phyloP scores from a whole-genome alignment of 1,140 invertebrate species.

The Lanistes nyassanus region DNA sequence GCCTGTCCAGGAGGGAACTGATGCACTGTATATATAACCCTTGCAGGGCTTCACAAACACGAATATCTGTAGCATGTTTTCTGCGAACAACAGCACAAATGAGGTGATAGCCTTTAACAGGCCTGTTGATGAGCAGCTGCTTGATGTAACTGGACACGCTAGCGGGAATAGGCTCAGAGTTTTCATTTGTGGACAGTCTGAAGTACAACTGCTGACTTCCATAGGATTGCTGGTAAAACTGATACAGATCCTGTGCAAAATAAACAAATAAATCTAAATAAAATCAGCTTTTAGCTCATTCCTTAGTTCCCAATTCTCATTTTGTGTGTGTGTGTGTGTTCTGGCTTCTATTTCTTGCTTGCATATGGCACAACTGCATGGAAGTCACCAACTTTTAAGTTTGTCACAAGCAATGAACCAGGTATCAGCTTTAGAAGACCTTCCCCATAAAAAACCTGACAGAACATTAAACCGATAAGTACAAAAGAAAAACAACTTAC shows the following conservation, averaged over 20 bases:
- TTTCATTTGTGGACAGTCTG: constrained; percentile 22
- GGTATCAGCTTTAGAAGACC: too few relatives aligned
- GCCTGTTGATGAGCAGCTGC: constrained; percentile 38
- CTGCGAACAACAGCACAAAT: constrained; percentile 34
- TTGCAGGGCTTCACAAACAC: constrained; percentile 30
- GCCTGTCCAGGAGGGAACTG: constrained; percentile 43
- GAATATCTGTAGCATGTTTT: constrained; percentile 17
- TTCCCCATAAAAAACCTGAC: too few relatives aligned
- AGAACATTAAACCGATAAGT: too few relatives aligned
- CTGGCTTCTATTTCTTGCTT: too few relatives aligned
- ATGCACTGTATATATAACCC: constrained; percentile 50
- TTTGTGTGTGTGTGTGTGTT: too few relatives aligned
- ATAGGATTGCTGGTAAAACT: constrained; percentile 38
- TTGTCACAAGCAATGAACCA: too few relatives aligned
- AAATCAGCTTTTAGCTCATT: not conserved
- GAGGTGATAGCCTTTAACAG: constrained; percentile 47
- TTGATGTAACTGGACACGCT: constrained; percentile 43
- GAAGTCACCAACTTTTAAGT: too few relatives aligned
- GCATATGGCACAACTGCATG: too few relatives aligned
- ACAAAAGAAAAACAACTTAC: constrained; percentile 5
- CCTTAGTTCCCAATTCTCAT: too few relatives aligned
- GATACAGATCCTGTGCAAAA: constrained; percentile 53
- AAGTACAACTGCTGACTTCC: constrained; percentile 18
- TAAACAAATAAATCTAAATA: constrained; percentile 17
- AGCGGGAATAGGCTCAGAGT: constrained; percentile 31